phyloP scores from a whole-genome alignment of 2,113 vertebrate species.

The Pterocles orientalis region DNA sequence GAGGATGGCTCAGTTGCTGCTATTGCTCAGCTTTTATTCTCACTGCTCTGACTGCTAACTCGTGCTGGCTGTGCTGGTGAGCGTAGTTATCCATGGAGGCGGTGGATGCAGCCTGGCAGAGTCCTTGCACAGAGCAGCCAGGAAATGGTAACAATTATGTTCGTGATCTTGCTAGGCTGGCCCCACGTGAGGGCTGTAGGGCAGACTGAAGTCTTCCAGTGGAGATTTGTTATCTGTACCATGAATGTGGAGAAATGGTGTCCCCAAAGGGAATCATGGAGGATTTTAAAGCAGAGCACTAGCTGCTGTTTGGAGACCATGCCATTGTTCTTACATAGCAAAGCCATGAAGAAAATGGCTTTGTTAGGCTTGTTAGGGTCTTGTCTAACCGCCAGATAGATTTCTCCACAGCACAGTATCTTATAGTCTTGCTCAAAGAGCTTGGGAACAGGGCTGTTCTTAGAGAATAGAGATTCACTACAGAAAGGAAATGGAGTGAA shows the following conservation, averaged over 20 bases:
- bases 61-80: neutral
- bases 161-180: neutral
- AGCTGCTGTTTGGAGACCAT: neutral
- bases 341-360: neutral
- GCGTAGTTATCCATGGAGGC: neutral
- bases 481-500: neutral
- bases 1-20: neutral
- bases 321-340: neutral
- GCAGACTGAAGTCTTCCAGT: neutral
- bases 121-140: neutral
- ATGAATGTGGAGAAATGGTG: neutral
- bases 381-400: neutral
- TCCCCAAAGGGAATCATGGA: neutral
- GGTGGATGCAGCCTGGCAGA: neutral
- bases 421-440: neutral
- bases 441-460: neutral
- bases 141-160: neutral
- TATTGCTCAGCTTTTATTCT: neutral
- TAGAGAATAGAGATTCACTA: neutral
- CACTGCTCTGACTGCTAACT: neutral
- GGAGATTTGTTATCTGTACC: neutral
- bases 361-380: neutral
- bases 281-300: neutral
- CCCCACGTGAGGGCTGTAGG: rapidly evolving
- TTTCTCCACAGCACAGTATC: neutral